Evolutionary conservation across 2,888 invertebrate genomes (phyloP).

Genomic region (Metallyticus violacea): DNA sequence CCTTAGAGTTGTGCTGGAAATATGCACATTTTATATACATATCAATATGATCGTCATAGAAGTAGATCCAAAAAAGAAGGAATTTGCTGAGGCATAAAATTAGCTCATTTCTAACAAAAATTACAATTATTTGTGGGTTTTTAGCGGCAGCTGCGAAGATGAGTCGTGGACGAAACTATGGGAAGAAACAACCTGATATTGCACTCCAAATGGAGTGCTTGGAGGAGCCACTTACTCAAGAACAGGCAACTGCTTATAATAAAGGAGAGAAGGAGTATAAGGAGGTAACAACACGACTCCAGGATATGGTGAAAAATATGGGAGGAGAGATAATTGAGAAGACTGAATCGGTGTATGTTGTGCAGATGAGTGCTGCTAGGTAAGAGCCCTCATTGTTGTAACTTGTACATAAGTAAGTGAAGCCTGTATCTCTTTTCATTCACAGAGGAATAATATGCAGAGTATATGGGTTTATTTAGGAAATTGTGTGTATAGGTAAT

Average conservation of each 20-base stretch:
- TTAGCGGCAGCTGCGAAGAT: slow-evolving; percentile 6
- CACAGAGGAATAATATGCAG: too few species aligned
- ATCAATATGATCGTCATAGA: too few species aligned
- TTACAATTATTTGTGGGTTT: background rate
- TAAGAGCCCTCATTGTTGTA: background rate
- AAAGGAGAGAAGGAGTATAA: slow-evolving; percentile 65
- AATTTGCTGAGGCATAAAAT: too few species aligned
- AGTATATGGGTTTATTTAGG: too few species aligned
- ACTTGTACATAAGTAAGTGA: too few species aligned
- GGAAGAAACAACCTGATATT: slow-evolving; percentile 23
- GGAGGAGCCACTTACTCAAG: slow-evolving; percentile 67
- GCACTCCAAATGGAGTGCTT: slow-evolving; percentile 64
- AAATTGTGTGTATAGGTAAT: too few species aligned
- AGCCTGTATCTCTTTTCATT: too few species aligned
- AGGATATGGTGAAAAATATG: slow-evolving; percentile 53
- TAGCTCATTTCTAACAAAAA: too few species aligned
- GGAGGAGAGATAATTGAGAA: slow-evolving; percentile 27
- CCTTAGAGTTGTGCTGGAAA: too few species aligned
- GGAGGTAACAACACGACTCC: slow-evolving; percentile 60
- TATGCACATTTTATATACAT: too few species aligned
- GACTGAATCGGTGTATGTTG: slow-evolving; percentile 19
- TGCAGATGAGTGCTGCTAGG: slow-evolving; percentile 14
- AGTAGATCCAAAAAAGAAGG: too few species aligned
- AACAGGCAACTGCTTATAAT: slow-evolving; percentile 61
- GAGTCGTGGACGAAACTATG: slow-evolving; percentile 21